phyloP scores from a whole-genome alignment of 2,888 invertebrate species.

The Atrina japonica region DNA sequence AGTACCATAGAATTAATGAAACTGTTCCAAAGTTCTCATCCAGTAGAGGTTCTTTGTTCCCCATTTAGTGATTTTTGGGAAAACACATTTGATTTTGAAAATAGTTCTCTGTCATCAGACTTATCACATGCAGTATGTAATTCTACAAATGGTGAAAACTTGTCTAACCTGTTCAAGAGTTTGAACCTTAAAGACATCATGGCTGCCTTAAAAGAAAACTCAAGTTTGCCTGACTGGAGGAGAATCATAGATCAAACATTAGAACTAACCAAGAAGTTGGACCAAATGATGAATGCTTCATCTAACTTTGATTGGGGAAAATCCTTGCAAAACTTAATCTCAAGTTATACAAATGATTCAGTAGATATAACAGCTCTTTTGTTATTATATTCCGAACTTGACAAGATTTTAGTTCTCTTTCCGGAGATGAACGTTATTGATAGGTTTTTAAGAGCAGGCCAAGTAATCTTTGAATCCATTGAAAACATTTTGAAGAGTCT shows the following conservation, averaged over 20 bases:
- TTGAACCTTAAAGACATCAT: constrained; percentile 9
- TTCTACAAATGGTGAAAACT: neutral
- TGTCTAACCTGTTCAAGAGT: constrained; percentile 32
- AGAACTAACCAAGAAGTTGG: constrained; percentile 41
- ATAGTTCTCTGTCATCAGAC: constrained; percentile 39
- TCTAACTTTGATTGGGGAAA: neutral
- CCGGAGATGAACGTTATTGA: constrained; percentile 14
- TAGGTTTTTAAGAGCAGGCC: constrained; percentile 21
- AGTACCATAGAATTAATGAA: constrained; percentile 45
- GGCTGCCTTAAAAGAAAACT: neutral
- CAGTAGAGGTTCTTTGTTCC: constrained; percentile 39
- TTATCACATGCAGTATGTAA: too few species aligned
- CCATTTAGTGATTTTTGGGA: constrained; percentile 27
- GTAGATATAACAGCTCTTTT: constrained; percentile 10
- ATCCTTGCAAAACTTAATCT: neutral
- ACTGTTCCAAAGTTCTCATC: constrained; percentile 33
- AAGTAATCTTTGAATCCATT: constrained; percentile 42
- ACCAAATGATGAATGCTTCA: constrained; percentile 33
- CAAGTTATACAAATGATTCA: constrained; percentile 18
- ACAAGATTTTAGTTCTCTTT: neutral
- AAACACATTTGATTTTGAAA: constrained; percentile 28
- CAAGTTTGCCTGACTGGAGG: constrained; percentile 51
- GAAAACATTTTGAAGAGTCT: constrained; percentile 43
- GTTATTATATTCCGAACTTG: neutral
- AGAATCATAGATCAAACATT: constrained; percentile 41